Percentiles rank a stretch among this genome's conserved stretches.
Conservation (phyloP, 2,888 invertebrate genomes). For the Rhaphigaster nebulosa region DNA sequence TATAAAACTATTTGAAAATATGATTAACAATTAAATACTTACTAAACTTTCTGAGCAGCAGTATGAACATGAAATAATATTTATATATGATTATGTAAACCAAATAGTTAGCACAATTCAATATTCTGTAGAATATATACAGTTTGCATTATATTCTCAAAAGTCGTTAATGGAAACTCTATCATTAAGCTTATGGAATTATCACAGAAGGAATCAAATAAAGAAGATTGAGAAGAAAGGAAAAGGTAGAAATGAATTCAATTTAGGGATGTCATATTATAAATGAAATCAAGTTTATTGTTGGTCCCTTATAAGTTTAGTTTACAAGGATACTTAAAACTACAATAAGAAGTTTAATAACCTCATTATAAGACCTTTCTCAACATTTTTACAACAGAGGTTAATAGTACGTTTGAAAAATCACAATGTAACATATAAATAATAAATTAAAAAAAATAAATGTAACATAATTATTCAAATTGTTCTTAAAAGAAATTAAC, state of each 20-base stretch:
- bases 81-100: neutral
- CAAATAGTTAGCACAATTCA: neutral
- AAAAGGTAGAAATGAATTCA: neutral
- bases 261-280: neutral
- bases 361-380: neutral
- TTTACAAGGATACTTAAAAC: constrained; percentile 16
- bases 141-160: neutral
- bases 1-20: neutral
- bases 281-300: neutral
- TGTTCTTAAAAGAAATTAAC: neutral
- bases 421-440: constrained; percentile 12
- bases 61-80: neutral
- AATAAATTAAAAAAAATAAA: neutral
- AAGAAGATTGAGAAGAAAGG: neutral
- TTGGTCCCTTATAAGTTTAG: constrained; percentile 24
- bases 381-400: neutral
- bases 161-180: neutral
- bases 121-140: too few relatives aligned
- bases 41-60: neutral
- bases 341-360: neutral
- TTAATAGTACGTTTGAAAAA: neutral
- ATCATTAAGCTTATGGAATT: neutral
- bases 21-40: neutral
- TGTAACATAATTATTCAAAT: constrained; percentile 1
- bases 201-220: neutral